Evolutionary conservation across 1,140 invertebrate species (phyloP), one percentile per base, ranked within the genome.

Genomic region (Euura lappo): DNA sequence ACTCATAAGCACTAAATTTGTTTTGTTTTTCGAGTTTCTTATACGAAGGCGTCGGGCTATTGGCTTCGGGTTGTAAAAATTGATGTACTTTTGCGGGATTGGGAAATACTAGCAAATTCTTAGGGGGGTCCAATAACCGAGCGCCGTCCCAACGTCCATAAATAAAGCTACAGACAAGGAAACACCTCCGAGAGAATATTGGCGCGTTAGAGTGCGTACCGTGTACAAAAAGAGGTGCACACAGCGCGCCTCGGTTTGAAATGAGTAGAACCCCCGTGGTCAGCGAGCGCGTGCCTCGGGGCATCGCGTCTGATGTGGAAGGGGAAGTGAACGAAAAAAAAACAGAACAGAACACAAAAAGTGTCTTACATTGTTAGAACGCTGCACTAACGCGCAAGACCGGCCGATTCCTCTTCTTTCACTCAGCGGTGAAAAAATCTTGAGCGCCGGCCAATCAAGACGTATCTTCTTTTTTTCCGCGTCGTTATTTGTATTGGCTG

Each of bases 241-340:
- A 28, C 28, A 28, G 28, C 51, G 51, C 3, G 51, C 51, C 51
- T 60, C 4, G 47, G 66, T 46, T 69, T 64, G 73, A 70, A 69
- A 72, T 65, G 71, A 70, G 45, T 45, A 70, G 76, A 77, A 73
- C 76, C 78, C 78, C 78, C 76, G 78, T 71, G 73, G 78, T 70
- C 76, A 74, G 70, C 70, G 74, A 77, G 78, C 78, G 76, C 78
- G 78, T 79, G 78, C 78, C 78, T 79, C 65, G 72, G 74, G 78
- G 76, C 74, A 77, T 75, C 71, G 46, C 44, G 65, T 51, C 67
- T 69, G 69, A 71, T 71, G 44, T 70, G 45, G 74, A 73, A 72
- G 45, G 43, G 71, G 68, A 64, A 45, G 72, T 28, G 28, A 28
- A n/a, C 13, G 51, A 60, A 60, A 60, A 60, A 60, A 60, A 60